Evolutionary conservation across 2,888 invertebrate genomes (phyloP), one percentile per base, ranked within the genome.

Genomic region (Gisinianus flammeolus): DNA sequence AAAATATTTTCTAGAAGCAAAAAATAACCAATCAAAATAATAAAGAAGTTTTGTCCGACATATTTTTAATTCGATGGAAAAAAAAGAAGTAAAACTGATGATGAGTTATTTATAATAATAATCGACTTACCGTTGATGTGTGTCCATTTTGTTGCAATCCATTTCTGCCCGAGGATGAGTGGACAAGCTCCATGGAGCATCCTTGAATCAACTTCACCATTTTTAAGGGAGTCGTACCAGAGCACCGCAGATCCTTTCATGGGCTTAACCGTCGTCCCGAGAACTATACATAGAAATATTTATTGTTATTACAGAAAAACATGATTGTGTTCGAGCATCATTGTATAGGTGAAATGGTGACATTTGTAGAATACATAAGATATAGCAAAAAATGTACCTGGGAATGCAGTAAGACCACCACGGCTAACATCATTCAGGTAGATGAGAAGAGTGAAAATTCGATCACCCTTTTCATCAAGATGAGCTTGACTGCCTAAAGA

Each of bases 141-240:
- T 2, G 83, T 84, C 85, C 85, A 85, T 80, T 84, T 85, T 12
- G 85, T 85, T 6, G 84, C 84, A 58, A 85, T 87, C 88, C 88
- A 88, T 81, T 88, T 88, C 22, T 86, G 85, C 24, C 88, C 88
- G n/a, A n/a, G n/a, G n/a, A n/a, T n/a, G n/a, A 35, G 12, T 22
- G 87, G 87, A 81, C 88, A 88, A 19, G 87, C 88, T 35, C 88
- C 88, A 81, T 88, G 88, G 22, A 87, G 77, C 22, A 87, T 88
- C 70, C 86, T 82, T 76, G 85, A 85, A 76, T 88, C 87, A 33
- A 87, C 87, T 66, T 86, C 86, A 19, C 87, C 87, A 84, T 85
- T 87, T 79, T 83, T 85, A 72, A 85, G 82, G n/a, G 87, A 82
- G 78, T 87, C 87, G 80, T 86, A 87, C 88, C 88, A 88, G 79